phyloP scores from a whole-genome alignment of 1,140 invertebrate genomes.

The Meloidogyne chitwoodi region DNA sequence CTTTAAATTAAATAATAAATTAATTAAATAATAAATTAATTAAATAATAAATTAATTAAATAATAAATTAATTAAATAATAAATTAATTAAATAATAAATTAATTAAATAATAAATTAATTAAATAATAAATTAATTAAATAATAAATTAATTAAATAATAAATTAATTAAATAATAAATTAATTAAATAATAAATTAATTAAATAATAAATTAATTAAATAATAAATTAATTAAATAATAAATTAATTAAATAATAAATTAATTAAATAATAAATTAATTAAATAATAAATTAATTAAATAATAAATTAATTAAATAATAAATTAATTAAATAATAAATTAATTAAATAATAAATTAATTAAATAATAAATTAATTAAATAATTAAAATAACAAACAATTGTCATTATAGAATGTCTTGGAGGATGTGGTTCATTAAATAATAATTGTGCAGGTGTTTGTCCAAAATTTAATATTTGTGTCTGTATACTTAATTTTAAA shows the following conservation, averaged over 20 bases:
- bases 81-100: too few relatives aligned
- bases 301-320: neutral
- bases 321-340: too few relatives aligned
- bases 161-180: too few relatives aligned
- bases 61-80: neutral
- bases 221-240: neutral
- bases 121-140: too few relatives aligned
- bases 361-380: too few relatives aligned
- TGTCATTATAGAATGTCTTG: slow-evolving; percentile 93
- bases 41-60: neutral
- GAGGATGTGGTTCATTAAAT: slow-evolving; percentile 95
- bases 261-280: neutral
- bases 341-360: too few relatives aligned
- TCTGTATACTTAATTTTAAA: slow-evolving; percentile 89
- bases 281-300: neutral
- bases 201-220: too few relatives aligned
- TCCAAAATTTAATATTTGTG: slow-evolving; percentile 95
- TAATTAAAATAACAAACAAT: slow-evolving; percentile 69
- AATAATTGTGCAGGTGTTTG: slow-evolving; percentile 94
- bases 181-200: too few relatives aligned
- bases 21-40: neutral
- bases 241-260: neutral
- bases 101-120: too few relatives aligned
- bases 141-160: too few relatives aligned
- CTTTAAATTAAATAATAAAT: slow-evolving; percentile 62